Base-by-base conservation (phyloP, 1,140 invertebrate genomes). In the Eupeodes corollae region DNA sequence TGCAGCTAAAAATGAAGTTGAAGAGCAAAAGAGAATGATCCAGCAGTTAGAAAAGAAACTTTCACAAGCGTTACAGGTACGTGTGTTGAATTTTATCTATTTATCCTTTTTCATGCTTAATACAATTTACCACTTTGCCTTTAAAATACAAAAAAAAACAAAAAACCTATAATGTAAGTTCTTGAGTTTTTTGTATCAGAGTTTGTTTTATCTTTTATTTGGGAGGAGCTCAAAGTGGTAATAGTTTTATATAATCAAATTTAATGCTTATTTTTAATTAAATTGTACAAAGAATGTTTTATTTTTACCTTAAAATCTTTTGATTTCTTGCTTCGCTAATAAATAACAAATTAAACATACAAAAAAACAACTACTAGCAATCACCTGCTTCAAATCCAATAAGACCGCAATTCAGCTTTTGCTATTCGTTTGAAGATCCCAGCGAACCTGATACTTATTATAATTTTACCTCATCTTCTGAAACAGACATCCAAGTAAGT, bases 1-100 rank as follows among this genome's bases (percentile, higher is more conserved):
- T 50, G 78, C 80, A 32, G 78, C 80, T 0, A 79, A 83, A 63
- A 77, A 76, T 15, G 84, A 88, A 59, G 69, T 89, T 35, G 88
- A 90, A 63, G 86, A 88, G 69, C 73, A 82, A 47, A 86, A 81
- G 59, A 76, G 80, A 57, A 79, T 79, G 63, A 87, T 87, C 53
- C 72, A 79, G 40, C 72, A 82, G 56, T 67, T 90, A 49, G 86
- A 89, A 61, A 84, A 78, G 58, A 79, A 78, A 69, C 59, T 82
- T 52, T 74, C 79, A 60, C 77, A 79, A 52, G 63, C 61, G 21
- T 47, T 79, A 52, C 70, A 73, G 72, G 79, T 78, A 67, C 70
- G 56, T 50, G 44, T 19, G 45, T 16, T 35, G 42, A 34, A 34
- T 9, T 37, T 16, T 16, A 10, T 37, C 3, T n/a, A 5, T n/a